Evolutionary conservation across 2,797 vertebrate genomes (phyloP).

Genomic region (Circus cinereus): DNA sequence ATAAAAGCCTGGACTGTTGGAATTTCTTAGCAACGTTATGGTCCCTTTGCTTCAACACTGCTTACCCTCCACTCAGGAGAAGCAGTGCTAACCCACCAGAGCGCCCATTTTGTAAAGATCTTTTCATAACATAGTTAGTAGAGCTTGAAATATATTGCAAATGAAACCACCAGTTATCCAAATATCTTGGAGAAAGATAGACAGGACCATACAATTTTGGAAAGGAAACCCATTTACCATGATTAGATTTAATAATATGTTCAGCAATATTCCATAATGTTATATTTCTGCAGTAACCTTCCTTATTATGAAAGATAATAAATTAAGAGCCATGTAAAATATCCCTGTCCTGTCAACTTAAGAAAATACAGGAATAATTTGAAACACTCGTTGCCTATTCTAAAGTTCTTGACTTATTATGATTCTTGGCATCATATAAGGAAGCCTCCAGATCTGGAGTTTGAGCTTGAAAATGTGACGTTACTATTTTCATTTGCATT

Average conservation of each 20-base stretch:
- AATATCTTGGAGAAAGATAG: not conserved
- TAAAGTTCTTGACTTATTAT: not conserved
- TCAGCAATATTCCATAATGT: not conserved
- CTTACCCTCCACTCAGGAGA: not conserved
- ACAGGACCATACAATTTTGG: not conserved
- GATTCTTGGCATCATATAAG: not conserved
- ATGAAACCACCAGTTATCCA: not conserved
- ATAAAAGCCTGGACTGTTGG: not conserved
- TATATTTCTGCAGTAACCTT: constrained; percentile 28
- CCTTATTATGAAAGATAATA: constrained; percentile 60
- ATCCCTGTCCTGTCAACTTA: not conserved
- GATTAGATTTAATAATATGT: constrained; percentile 38
- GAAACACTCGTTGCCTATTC: constrained; percentile 1
- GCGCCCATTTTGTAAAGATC: not conserved
- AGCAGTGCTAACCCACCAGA: not conserved
- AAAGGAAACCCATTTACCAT: not conserved
- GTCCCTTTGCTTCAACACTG: not conserved
- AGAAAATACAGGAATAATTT: constrained; percentile 46
- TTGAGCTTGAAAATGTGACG: not conserved
- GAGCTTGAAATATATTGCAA: not conserved
- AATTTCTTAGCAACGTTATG: not conserved
- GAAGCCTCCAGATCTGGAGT: not conserved
- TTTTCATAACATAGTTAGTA: not conserved
- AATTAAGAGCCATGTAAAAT: constrained; percentile 42
- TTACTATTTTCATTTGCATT: not conserved